Conservation (phyloP, 2,113 vertebrate species). For the Orycteropus afer region DNA sequence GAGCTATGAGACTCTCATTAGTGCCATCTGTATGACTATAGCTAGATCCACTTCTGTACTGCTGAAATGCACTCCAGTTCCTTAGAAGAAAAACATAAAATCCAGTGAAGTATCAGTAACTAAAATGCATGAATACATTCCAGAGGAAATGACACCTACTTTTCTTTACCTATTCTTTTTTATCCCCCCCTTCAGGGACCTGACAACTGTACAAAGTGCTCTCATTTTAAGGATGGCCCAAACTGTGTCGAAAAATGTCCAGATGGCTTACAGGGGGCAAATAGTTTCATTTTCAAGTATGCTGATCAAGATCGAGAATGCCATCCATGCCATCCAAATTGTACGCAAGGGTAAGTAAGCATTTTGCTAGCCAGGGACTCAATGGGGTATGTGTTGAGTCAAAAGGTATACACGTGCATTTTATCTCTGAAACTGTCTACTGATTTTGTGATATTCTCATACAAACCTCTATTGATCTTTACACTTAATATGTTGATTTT, state of each 20-base stretch:
- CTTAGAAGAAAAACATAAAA: background rate
- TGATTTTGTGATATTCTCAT: background rate
- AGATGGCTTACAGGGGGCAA: constrained; percentile 95
- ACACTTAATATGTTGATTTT: background rate
- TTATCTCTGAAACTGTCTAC: background rate
- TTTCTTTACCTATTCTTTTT: constrained; percentile 50
- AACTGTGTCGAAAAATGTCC: constrained; percentile 98
- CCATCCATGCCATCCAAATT: constrained; percentile 96
- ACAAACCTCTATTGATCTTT: background rate
- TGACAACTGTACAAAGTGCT: constrained; percentile 95
- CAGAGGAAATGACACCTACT: background rate
- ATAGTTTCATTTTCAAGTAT: constrained; percentile 98
- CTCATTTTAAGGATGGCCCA: constrained; percentile 97
- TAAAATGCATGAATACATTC: background rate
- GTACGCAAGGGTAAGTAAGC: constrained; percentile 98
- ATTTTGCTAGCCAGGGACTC: background rate
- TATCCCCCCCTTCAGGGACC: constrained; percentile 88
- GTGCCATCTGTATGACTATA: accelerated
- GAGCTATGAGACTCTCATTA: accelerated
- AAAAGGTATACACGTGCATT: accelerated
- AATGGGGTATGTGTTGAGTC: accelerated
- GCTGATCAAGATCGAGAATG: constrained; percentile 96
- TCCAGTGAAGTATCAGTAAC: background rate
- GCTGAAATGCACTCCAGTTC: background rate
- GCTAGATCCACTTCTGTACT: background rate